Evolutionary conservation across 2,888 invertebrate genomes (phyloP).

Genomic region (Drosophila kokeensis): DNA sequence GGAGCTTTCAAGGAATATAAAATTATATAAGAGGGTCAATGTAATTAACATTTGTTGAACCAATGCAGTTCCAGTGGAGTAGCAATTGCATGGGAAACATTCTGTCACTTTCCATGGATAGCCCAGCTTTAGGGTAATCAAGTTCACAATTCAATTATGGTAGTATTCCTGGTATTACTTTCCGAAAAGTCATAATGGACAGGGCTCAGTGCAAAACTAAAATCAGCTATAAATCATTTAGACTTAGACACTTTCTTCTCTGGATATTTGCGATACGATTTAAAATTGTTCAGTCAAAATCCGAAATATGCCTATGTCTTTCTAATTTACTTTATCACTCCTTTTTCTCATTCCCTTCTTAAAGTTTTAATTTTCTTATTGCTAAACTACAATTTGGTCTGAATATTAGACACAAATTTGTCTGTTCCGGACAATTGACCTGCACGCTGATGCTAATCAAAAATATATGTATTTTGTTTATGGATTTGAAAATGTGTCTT

Average conservation of each 20-base stretch:
- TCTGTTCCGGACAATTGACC: neutral
- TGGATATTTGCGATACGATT: neutral
- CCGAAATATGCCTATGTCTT: neutral
- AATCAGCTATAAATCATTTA: neutral
- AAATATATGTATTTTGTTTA: neutral
- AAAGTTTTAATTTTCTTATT: neutral
- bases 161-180: neutral
- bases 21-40: constrained; percentile 14
- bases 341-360: neutral
- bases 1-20: constrained; percentile 14
- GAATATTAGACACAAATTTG: neutral
- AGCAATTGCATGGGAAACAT: neutral
- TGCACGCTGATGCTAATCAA: neutral
- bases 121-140: neutral
- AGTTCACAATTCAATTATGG: neutral
- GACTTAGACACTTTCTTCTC: neutral
- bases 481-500: neutral
- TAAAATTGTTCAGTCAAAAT: neutral
- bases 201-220: neutral
- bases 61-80: constrained; percentile 4
- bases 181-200: neutral
- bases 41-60: constrained; percentile 30
- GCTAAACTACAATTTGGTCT: neutral
- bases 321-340: neutral
- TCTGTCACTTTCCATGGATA: neutral